These are phyloP conservation scores for Zosterops borbonicus DNA, from an alignment of 2,113 vertebrate genomes.

Conservation along the genomic window DNA sequence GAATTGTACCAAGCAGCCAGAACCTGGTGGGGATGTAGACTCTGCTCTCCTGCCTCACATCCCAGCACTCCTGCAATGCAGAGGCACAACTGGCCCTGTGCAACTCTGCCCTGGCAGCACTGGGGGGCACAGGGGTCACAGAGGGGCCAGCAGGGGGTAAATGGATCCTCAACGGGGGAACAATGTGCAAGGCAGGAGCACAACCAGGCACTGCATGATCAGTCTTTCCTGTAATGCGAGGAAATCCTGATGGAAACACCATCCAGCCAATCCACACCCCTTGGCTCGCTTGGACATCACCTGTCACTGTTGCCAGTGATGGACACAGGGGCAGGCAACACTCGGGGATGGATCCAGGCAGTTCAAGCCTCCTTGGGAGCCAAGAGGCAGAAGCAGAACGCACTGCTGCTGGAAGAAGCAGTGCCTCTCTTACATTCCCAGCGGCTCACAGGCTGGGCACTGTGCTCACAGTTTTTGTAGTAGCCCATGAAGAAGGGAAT, in stretches of 20 bases:
- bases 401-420: background rate
- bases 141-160: background rate
- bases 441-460: fast-evolving
- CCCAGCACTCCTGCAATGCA: background rate
- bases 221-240: background rate
- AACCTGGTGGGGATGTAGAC: background rate
- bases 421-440: background rate
- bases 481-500: background rate
- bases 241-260: background rate
- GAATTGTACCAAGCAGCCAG: background rate
- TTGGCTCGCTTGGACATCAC: fast-evolving
- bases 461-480: background rate
- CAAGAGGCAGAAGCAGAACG: background rate
- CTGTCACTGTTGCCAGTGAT: fast-evolving
- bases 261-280: background rate
- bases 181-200: background rate
- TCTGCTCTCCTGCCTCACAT: background rate
- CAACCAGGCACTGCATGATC: background rate
- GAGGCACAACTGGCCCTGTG: background rate
- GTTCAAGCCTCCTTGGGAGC: background rate
- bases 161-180: fast-evolving
- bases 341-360: background rate
- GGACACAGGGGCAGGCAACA: fast-evolving
- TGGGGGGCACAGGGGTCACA: background rate
- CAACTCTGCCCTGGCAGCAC: background rate